Conservation (phyloP, 2,888 invertebrate genomes). For the Lomographa bimaculata region DNA sequence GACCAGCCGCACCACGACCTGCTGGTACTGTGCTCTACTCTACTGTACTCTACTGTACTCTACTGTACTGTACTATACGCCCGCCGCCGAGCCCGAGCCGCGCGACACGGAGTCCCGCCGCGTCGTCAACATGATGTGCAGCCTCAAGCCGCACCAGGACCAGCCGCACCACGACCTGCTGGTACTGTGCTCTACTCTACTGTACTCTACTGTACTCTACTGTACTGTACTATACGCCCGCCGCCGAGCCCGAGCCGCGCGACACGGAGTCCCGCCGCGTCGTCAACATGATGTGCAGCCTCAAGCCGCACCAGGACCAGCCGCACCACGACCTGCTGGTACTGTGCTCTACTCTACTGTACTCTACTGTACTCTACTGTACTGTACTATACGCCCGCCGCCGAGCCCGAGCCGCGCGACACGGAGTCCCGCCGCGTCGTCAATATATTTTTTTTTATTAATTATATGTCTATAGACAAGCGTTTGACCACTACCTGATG, state of each 20-base stretch:
- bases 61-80: too few relatives aligned
- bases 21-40: too few relatives aligned
- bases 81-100: conserved; percentile 67
- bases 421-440: conserved; percentile 95
- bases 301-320: conserved; percentile 88
- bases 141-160: conserved; percentile 89
- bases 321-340: conserved; percentile 88
- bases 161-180: conserved; percentile 87
- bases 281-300: conserved; percentile 97
- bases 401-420: conserved; percentile 86
- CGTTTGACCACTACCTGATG: too few relatives aligned
- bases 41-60: too few relatives aligned
- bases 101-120: conserved; percentile 95
- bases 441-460: too few relatives aligned
- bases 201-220: too few relatives aligned
- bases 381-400: too few relatives aligned
- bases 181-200: too few relatives aligned
- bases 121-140: conserved; percentile 98
- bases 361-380: too few relatives aligned
- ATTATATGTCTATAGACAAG: too few relatives aligned
- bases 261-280: conserved; percentile 95
- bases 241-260: conserved; percentile 81
- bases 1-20: conserved; percentile 87
- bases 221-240: too few relatives aligned
- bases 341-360: too few relatives aligned